Conservation (phyloP, 2,888 invertebrate genomes). For the Elgonia sp. region DNA sequence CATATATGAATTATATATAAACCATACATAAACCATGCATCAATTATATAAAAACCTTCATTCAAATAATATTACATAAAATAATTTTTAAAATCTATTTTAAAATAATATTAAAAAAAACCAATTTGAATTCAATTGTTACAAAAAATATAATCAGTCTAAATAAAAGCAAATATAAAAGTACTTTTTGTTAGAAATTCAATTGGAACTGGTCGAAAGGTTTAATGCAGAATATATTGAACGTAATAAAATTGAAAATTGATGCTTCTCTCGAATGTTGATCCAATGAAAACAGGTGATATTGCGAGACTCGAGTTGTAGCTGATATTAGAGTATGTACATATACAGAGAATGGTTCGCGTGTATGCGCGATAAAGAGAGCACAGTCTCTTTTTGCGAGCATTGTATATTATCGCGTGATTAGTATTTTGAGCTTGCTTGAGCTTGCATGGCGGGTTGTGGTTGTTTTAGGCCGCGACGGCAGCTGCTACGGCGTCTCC, state of each 20-base stretch:
- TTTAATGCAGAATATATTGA: not conserved
- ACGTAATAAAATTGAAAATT: slow-evolving; percentile 21
- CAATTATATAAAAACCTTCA: no score
- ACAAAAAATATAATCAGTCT: no score
- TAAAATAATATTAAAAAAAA: no score
- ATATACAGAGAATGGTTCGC: slow-evolving; percentile 70
- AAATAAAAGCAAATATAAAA: no score
- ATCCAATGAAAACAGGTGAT: slow-evolving; percentile 66
- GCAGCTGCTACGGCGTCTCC: slow-evolving; percentile 93
- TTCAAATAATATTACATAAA: no score
- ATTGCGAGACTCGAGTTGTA: slow-evolving; percentile 73
- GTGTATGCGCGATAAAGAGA: slow-evolving; percentile 72
- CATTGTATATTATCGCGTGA: slow-evolving; percentile 78
- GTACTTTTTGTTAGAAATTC: slow-evolving; percentile 1
- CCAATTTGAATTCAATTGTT: no score
- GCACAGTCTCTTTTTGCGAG: slow-evolving; percentile 70
- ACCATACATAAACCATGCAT: no score
- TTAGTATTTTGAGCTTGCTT: slow-evolving; percentile 85
- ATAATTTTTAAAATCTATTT: no score
- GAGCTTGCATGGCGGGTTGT: slow-evolving; percentile 86
- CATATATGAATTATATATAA: no score
- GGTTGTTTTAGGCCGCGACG: slow-evolving; percentile 88
- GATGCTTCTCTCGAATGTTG: slow-evolving; percentile 59
- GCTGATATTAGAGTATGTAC: slow-evolving; percentile 76
- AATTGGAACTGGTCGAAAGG: not conserved